These are phyloP conservation scores for Pelecanoides urinatrix DNA, from an alignment of 2,113 vertebrate species.

Conservation along the genomic window DNA sequence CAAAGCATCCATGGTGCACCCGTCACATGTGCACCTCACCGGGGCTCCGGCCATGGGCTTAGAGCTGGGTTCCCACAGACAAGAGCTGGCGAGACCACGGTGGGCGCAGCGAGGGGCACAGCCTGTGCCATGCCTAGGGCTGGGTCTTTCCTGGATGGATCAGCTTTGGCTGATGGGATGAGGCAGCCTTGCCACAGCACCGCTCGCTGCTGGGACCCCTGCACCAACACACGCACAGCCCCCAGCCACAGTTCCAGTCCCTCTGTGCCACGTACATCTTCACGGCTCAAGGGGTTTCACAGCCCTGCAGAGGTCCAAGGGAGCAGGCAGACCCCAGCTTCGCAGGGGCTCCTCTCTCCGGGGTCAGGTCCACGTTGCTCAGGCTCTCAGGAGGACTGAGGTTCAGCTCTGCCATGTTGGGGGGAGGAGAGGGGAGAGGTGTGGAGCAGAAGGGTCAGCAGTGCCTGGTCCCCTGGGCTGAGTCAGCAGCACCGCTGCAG, in stretches of 20 bases:
- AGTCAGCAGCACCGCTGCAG: background rate
- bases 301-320: background rate
- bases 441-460: background rate
- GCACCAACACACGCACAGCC: too few relatives aligned
- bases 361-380: background rate
- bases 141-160: background rate
- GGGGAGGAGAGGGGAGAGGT: background rate
- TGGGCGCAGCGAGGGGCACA: accelerated
- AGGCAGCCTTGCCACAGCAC: background rate
- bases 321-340: background rate
- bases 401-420: background rate
- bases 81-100: accelerated
- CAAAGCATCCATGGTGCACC: background rate
- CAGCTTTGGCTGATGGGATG: background rate
- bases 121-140: accelerated
- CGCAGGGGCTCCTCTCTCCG: background rate
- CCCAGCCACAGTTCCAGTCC: background rate
- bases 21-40: background rate
- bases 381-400: background rate
- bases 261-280: background rate
- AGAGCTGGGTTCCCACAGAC: accelerated
- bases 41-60: background rate
- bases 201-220: accelerated
- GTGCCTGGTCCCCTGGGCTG: background rate
- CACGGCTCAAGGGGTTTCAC: background rate